phyloP scores from a whole-genome alignment of 1,140 invertebrate genomes.

The Caerostris extrusa region DNA sequence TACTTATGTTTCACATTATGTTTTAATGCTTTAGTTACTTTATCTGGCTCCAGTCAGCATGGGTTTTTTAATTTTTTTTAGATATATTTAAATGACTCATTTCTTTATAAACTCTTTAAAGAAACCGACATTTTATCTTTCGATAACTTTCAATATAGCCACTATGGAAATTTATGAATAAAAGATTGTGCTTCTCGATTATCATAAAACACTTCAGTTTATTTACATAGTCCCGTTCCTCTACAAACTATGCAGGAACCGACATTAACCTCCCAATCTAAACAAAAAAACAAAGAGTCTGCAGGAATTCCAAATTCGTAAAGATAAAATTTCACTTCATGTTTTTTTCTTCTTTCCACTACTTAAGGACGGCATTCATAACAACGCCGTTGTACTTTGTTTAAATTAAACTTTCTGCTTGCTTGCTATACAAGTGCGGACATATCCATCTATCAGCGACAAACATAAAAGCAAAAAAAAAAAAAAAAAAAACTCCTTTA shows the following conservation, averaged over 20 bases:
- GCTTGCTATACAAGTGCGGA: background rate
- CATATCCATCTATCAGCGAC: conserved; percentile 5
- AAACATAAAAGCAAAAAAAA: conserved; percentile 1
- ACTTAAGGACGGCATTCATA: background rate
- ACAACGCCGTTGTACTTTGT: background rate
- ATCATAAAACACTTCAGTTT: background rate
- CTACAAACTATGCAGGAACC: background rate
- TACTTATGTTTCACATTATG: too few species aligned
- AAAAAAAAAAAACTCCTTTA: background rate
- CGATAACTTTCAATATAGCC: too few species aligned
- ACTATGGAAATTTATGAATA: too few species aligned
- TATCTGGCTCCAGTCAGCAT: too few species aligned
- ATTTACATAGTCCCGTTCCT: background rate
- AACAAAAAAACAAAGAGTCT: background rate
- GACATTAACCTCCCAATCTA: background rate
- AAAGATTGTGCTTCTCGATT: background rate
- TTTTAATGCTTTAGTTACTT: too few species aligned
- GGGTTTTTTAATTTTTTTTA: too few species aligned
- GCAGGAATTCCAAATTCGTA: background rate
- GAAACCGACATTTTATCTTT: too few species aligned
- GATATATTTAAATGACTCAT: too few species aligned
- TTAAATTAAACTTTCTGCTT: background rate
- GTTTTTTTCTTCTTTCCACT: background rate
- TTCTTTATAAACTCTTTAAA: too few species aligned
- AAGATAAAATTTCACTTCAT: background rate